Evolutionary conservation across 2,113 vertebrate genomes (phyloP).

Genomic region (Trematocara unimaculatum): DNA sequence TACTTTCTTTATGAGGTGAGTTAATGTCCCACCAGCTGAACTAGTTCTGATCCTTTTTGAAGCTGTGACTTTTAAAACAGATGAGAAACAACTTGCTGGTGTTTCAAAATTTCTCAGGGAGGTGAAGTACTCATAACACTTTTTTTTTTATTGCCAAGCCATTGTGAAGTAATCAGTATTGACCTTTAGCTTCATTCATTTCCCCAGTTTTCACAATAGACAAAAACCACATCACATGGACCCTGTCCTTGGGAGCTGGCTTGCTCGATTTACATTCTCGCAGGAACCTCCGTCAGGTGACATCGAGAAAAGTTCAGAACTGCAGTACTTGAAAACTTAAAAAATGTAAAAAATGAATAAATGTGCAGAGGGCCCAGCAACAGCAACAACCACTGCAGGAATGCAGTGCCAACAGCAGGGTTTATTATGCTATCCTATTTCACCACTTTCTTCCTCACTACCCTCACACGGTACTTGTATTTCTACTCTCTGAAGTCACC

Average conservation of each 20-base stretch:
- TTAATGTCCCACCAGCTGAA: background rate
- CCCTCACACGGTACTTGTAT: background rate
- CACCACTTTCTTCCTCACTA: background rate
- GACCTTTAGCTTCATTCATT: slow-evolving; percentile 7
- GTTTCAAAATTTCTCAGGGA: background rate
- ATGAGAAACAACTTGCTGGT: background rate
- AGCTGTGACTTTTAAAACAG: background rate
- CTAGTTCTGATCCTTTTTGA: background rate
- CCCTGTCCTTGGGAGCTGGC: background rate
- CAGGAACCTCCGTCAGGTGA: background rate
- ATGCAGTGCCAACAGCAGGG: background rate
- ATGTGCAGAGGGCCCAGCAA: background rate
- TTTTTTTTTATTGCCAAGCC: background rate
- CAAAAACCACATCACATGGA: background rate
- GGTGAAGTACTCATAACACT: background rate
- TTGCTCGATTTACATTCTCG: background rate
- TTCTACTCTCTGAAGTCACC: background rate
- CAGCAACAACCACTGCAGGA: background rate
- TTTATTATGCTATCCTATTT: background rate
- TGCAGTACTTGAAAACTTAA: background rate
- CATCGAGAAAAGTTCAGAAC: background rate
- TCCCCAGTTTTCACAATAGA: slow-evolving; percentile 18
- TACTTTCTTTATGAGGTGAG: background rate
- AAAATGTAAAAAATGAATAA: background rate
- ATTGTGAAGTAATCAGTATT: background rate